Evolutionary conservation across 1,140 invertebrate genomes (phyloP).

Genomic region (Drosophila nikananu): DNA sequence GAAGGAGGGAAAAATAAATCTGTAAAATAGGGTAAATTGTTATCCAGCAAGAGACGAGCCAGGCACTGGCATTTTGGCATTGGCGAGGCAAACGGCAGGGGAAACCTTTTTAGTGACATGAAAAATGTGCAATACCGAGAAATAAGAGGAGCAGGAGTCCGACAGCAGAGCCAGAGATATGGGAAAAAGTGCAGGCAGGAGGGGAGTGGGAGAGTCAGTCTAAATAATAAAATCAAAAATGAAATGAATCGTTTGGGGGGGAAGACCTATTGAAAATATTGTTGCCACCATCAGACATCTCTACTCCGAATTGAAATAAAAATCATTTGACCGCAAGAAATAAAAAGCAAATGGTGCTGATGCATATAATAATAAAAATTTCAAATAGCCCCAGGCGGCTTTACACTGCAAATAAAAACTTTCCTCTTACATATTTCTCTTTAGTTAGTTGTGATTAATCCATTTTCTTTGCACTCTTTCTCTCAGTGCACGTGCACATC

Average conservation of each 20-base stretch:
- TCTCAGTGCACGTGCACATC: background rate
- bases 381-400: conserved; percentile 36
- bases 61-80: conserved; percentile 23
- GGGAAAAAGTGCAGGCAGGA: conserved; percentile 17
- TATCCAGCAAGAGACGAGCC: conserved; percentile 16
- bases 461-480: background rate
- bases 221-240: conserved; percentile 82
- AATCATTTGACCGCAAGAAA: conserved; percentile 72
- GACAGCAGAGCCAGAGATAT: conserved; percentile 10
- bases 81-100: background rate
- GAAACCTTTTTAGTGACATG: conserved; percentile 78
- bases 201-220: conserved; percentile 23
- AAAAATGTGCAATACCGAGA: conserved; percentile 69
- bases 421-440: background rate
- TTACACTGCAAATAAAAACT: conserved; percentile 16
- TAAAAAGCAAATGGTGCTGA: conserved; percentile 1
- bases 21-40: conserved; percentile 24
- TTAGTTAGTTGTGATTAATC: no score
- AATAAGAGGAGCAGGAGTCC: conserved; percentile 25
- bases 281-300: conserved; percentile 57
- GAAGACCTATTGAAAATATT: conserved; percentile 76
- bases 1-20: conserved; percentile 29
- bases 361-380: conserved; percentile 49
- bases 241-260: conserved; percentile 65
- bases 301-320: conserved; percentile 37